These are phyloP conservation scores for Molossus molossus DNA, from an alignment of 2,797 vertebrate genomes.

Conservation along the genomic window DNA sequence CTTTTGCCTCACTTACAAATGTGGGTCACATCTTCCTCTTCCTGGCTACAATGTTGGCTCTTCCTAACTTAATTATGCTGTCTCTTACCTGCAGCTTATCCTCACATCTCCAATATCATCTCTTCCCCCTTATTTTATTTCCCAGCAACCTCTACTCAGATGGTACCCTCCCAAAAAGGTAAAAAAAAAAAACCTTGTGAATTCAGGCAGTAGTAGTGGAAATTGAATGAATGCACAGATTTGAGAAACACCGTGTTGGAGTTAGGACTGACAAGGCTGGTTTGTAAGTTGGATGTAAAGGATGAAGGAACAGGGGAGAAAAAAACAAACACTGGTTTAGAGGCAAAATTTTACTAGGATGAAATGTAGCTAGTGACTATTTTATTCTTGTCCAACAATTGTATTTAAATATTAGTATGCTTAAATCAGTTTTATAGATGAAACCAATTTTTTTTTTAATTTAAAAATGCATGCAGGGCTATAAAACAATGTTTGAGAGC, in stretches of 20 bases:
- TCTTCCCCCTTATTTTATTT: neutral
- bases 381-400: conserved; percentile 6
- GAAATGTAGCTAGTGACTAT: neutral
- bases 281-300: neutral
- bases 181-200: neutral
- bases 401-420: conserved; percentile 38
- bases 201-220: neutral
- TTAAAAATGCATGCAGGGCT: neutral
- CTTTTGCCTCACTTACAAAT: neutral
- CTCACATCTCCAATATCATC: neutral
- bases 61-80: neutral
- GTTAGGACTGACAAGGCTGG: neutral
- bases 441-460: conserved; percentile 23
- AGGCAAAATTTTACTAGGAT: neutral
- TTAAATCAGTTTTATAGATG: conserved; percentile 28
- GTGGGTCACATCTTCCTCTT: neutral
- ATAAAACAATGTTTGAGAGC: conserved; percentile 37
- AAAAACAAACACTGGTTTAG: neutral
- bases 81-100: neutral
- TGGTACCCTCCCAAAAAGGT: neutral
- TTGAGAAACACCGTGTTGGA: neutral
- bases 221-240: neutral
- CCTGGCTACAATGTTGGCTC: neutral
- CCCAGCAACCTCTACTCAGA: neutral
- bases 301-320: neutral